Conservation (phyloP, 1,140 invertebrate genomes). For the Archegozetes longisetosus region DNA sequence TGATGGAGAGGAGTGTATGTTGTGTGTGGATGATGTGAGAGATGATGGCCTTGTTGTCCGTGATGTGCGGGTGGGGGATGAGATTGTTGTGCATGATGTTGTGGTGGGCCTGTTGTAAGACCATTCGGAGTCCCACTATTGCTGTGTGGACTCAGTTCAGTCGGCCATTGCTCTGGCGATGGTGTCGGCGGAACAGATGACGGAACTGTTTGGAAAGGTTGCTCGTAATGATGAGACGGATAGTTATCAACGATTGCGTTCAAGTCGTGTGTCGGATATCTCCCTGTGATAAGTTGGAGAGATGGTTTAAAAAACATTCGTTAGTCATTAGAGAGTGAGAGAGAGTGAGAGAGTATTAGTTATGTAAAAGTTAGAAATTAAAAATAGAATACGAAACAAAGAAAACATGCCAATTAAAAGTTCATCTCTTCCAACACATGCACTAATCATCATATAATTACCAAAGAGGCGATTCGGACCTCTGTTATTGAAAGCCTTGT, state of each 20-base stretch:
- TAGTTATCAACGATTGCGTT: conserved; percentile 42
- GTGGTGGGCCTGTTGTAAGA: neutral
- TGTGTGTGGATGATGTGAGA: conserved; percentile 1
- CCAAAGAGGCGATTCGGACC: neutral
- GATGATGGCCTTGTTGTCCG: neutral
- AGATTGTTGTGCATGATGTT: neutral
- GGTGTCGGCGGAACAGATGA: conserved; percentile 32
- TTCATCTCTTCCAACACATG: neutral
- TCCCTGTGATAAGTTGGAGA: conserved; percentile 9
- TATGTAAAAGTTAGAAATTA: neutral
- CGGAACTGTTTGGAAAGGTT: conserved; percentile 62
- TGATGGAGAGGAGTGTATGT: conserved; percentile 2
- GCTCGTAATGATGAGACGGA: conserved; percentile 41
- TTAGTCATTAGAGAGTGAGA: neutral
- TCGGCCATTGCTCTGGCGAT: conserved; percentile 29
- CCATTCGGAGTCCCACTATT: neutral
- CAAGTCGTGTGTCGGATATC: conserved; percentile 32
- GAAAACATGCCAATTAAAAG: neutral
- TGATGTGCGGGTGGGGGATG: neutral
- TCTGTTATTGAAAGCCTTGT: neutral
- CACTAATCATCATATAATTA: neutral
- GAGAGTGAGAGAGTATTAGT: neutral
- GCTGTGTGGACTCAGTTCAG: conserved; percentile 19
- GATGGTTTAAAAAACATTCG: too few species aligned
- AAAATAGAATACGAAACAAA: neutral